Base-by-base conservation (phyloP, 2,113 vertebrate species). In the Leuciscus idus region DNA sequence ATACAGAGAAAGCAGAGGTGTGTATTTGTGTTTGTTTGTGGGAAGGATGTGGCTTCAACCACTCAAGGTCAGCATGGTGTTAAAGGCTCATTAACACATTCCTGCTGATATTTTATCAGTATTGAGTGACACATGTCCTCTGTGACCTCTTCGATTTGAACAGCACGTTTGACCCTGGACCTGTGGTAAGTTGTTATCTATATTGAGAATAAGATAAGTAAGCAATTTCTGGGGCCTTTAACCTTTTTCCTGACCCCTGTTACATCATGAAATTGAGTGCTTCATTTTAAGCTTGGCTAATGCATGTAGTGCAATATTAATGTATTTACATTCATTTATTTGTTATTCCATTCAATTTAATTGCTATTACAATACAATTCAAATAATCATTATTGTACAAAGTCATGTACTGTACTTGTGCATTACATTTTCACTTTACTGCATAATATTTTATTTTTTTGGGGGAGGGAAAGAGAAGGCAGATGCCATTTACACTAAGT, bases 51-150 rank as follows among this genome's bases (percentile, higher is more conserved):
- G 82, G 82, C 82, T 74, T 74, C 13, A 9, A 78, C 62, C 64
- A 28, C 52, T 50, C 76, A 86, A 86, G 81, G 75, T 80, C 57
- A 83, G 43, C 33, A 4, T 4, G 82, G 39, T 81, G 52, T 70
- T 83, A 23, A 59, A 17, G 23, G 30, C 10, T n/a, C 74, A 86
- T 86, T 68, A 88, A 26, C 64, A 88, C 80, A 83, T 85, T 78
- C 59, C 50, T 62, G 62, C 39, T 83, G 80, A 79, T 70, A 73
- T 72, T 26, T 68, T 28, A 82, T 79, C 66, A 86, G 81, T 83
- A 79, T 73, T 57, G 61, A 79, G 74, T 74, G 66, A 50, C 30
- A 12, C 3, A 6, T 72, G 43, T 74, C 46, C 87, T 83, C 3
- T 80, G 23, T 80, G 74, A 79, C 70, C 77, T 28, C n/a, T 81